phyloP scores from a whole-genome alignment of 2,113 vertebrate genomes.

The Esox niger region DNA sequence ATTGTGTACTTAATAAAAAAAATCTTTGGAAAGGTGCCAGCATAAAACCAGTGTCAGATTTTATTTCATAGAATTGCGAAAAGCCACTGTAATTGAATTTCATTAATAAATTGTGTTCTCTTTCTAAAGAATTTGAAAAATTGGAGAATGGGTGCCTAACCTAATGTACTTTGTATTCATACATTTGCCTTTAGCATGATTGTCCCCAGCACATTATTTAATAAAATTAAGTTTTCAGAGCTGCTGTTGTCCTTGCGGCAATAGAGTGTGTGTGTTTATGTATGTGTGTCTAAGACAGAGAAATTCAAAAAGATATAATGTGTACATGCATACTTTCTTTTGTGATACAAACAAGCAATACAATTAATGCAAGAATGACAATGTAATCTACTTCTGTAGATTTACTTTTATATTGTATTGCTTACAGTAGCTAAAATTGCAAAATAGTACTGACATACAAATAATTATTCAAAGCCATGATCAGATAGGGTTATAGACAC shows the following conservation, averaged over 20 bases:
- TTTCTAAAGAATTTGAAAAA: neutral
- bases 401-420: too few species aligned
- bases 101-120: too few species aligned
- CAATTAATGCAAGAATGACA: too few species aligned
- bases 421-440: too few species aligned
- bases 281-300: too few species aligned
- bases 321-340: too few species aligned
- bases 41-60: neutral
- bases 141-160: neutral
- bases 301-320: too few species aligned
- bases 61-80: neutral
- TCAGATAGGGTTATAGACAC: too few species aligned
- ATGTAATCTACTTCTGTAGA: too few species aligned
- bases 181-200: neutral
- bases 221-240: slow-evolving; percentile 36
- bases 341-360: too few species aligned
- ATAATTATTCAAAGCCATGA: too few species aligned
- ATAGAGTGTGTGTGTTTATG: slow-evolving; percentile 33
- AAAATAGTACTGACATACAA: too few species aligned
- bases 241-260: slow-evolving; percentile 39
- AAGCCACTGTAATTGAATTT: neutral
- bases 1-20: slow-evolving; percentile 15
- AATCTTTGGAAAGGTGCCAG: neutral
- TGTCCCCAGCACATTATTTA: neutral
- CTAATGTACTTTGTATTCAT: neutral